Percentiles rank a stretch among this genome's conserved stretches.
Evolutionary conservation across 2,888 invertebrate genomes (phyloP).

Genomic region (Abrostola tripartita): DNA sequence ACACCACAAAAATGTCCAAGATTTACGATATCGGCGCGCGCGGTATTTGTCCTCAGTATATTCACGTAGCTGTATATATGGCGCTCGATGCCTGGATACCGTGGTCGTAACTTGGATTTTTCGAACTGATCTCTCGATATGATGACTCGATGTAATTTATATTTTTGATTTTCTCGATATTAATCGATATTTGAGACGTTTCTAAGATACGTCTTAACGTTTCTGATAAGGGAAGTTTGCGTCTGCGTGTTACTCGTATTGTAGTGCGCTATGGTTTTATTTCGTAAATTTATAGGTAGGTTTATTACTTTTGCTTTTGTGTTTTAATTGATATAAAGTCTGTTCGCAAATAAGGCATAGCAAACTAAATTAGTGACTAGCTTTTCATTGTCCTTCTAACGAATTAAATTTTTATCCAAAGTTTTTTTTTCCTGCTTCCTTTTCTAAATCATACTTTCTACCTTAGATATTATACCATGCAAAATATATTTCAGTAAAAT

Average conservation of each 20-base stretch:
- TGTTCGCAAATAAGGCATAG: no score
- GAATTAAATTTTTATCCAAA: no score
- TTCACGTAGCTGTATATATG: slow-evolving; percentile 37
- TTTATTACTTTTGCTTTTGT: neutral
- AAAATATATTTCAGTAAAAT: no score
- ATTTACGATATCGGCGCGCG: slow-evolving; percentile 71
- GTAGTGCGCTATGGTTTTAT: slow-evolving; percentile 19
- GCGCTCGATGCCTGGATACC: slow-evolving; percentile 59
- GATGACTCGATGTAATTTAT: slow-evolving; percentile 70
- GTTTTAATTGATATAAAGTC: no score
- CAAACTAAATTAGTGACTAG: no score
- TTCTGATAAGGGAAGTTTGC: slow-evolving; percentile 37
- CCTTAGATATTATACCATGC: no score
- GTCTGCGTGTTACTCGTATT: slow-evolving; percentile 44
- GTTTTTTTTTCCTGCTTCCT: no score
- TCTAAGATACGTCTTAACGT: slow-evolving; percentile 58
- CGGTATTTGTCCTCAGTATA: slow-evolving; percentile 59
- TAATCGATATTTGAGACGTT: slow-evolving; percentile 74
- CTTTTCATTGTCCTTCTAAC: no score
- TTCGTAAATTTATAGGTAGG: slow-evolving; percentile 1
- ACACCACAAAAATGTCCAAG: slow-evolving; percentile 73
- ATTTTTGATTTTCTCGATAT: slow-evolving; percentile 71
- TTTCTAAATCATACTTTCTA: no score
- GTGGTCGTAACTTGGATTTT: slow-evolving; percentile 65
- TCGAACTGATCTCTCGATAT: slow-evolving; percentile 72